A percentile compares a stretch with the other conserved stretches of the same genome.
Evolutionary conservation across 2,888 invertebrate genomes (phyloP).

Genomic region (Harpalus rufipes): DNA sequence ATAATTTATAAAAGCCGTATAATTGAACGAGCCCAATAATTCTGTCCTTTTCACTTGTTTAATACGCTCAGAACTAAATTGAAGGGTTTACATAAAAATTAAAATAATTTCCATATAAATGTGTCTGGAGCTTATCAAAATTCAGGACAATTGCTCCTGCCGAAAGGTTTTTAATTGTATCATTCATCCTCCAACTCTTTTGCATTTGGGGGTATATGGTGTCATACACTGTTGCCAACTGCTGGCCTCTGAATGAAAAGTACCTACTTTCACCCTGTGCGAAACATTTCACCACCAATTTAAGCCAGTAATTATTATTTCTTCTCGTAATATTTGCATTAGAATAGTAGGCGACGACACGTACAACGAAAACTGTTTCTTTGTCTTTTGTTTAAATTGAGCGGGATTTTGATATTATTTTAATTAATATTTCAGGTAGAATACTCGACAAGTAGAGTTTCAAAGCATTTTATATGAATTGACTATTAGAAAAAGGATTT

Average conservation of each 20-base stretch:
- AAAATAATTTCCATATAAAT: slow-evolving; percentile 46
- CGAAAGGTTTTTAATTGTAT: slow-evolving; percentile 55
- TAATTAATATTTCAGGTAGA: neutral
- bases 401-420: neutral
- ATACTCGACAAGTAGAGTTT: neutral
- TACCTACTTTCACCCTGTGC: slow-evolving; percentile 52
- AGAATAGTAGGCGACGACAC: slow-evolving; percentile 54
- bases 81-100: slow-evolving; percentile 28
- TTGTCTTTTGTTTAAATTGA: slow-evolving; percentile 34
- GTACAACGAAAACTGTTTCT: slow-evolving; percentile 59
- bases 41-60: too few species aligned
- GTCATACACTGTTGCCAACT: slow-evolving; percentile 42
- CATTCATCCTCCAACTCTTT: slow-evolving; percentile 32
- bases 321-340: slow-evolving; percentile 65
- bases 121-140: slow-evolving; percentile 35
- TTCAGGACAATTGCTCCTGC: slow-evolving; percentile 37
- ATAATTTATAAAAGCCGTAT: too few species aligned
- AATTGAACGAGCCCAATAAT: too few species aligned
- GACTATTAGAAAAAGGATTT: neutral
- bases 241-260: slow-evolving; percentile 14
- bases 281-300: slow-evolving; percentile 47
- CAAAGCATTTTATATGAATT: neutral
- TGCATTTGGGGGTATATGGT: neutral
- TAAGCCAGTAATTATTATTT: slow-evolving; percentile 62
- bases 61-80: neutral